A percentile compares a stretch with the other conserved stretches of the same genome.
Evolutionary conservation across 2,113 vertebrate species (phyloP).

Genomic region (Bujurquina vittata): DNA sequence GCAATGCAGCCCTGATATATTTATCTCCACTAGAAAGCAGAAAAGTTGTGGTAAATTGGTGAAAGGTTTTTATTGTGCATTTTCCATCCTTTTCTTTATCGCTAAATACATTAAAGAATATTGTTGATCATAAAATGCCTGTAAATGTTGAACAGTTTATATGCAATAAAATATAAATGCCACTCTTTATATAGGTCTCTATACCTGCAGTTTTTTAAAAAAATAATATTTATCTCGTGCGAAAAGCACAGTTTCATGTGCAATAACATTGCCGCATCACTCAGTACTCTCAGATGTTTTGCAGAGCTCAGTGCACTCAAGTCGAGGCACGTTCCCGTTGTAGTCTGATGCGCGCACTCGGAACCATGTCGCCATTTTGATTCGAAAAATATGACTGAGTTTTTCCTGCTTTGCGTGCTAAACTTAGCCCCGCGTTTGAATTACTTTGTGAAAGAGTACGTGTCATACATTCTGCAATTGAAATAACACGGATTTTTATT

Average conservation of each 20-base stretch:
- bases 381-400: constrained; percentile 81
- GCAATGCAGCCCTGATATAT: neutral
- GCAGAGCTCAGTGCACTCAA: constrained; percentile 13
- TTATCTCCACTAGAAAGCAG: neutral
- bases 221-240: neutral
- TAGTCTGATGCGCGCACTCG: constrained; percentile 60
- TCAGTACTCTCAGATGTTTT: neutral
- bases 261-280: neutral
- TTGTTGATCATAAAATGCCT: neutral
- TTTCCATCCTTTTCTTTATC: neutral
- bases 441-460: constrained; percentile 55
- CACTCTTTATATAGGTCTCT: neutral
- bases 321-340: constrained; percentile 42
- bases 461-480: constrained; percentile 12
- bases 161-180: neutral
- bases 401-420: constrained; percentile 77
- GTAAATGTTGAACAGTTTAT: neutral
- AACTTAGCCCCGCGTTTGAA: constrained; percentile 64
- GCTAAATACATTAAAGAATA: neutral
- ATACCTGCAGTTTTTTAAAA: neutral
- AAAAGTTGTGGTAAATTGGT: neutral
- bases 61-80: neutral
- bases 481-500: constrained; percentile 13
- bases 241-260: neutral
- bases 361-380: constrained; percentile 82